These are phyloP conservation scores for Drosophila pallidifrons DNA, from an alignment of 1,140 invertebrate genomes.

Conservation along the genomic window DNA sequence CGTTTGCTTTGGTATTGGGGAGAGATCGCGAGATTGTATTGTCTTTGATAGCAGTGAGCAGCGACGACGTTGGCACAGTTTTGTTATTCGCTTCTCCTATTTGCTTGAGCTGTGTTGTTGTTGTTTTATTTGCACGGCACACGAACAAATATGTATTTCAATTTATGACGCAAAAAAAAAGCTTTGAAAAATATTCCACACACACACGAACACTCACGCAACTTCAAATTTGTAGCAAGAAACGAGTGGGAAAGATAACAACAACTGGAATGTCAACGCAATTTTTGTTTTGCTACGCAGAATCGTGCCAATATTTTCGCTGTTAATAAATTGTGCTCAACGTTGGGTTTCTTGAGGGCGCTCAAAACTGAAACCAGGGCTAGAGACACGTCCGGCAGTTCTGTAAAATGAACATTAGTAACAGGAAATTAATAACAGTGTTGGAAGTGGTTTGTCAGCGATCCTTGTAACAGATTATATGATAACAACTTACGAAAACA, in stretches of 20 bases:
- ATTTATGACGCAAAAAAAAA: conserved; percentile 77
- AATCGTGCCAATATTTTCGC: conserved; percentile 46
- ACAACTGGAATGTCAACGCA: conserved; percentile 22
- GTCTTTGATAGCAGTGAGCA: conserved; percentile 49
- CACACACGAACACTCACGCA: not conserved
- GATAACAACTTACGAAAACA: not conserved
- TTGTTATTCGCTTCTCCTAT: conserved; percentile 22
- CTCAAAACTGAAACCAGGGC: not conserved
- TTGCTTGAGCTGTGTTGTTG: conserved; percentile 14
- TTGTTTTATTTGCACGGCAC: conserved; percentile 26
- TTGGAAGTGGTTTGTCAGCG: not conserved
- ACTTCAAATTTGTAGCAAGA: not conserved
- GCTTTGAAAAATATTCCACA: conserved; percentile 68
- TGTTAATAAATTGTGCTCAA: conserved; percentile 26
- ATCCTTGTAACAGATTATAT: not conserved
- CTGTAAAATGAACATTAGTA: conserved; percentile 6
- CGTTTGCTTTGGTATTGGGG: conserved; percentile 27
- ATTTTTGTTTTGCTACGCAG: conserved; percentile 71
- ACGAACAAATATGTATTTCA: conserved; percentile 60
- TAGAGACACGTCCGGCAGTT: not conserved
- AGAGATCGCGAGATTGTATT: conserved; percentile 54
- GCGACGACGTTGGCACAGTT: conserved; percentile 58
- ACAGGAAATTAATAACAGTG: not conserved
- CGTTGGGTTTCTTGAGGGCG: conserved; percentile 7
- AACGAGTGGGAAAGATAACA: conserved; percentile 7